These are phyloP conservation scores for Notolabrus celidotus DNA, from an alignment of 2,797 vertebrate species.

Conservation along the genomic window DNA sequence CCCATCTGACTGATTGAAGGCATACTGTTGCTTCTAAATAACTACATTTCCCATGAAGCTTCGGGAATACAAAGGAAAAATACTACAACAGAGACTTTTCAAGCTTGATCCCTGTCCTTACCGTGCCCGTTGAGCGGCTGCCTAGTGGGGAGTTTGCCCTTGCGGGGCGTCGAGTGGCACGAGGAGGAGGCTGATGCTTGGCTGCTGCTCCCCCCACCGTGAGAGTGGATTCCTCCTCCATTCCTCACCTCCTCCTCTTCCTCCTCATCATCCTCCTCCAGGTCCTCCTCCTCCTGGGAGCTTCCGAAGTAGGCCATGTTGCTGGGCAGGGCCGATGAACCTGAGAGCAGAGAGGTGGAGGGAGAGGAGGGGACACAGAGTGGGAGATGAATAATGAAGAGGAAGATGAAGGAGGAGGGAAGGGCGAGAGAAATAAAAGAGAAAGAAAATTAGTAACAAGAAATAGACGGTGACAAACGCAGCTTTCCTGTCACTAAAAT, in stretches of 20 bases:
- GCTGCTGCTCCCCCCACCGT: constrained; percentile 72
- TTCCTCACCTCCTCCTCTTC: constrained; percentile 86
- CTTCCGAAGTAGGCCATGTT: constrained; percentile 98
- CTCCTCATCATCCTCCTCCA: constrained; percentile 92
- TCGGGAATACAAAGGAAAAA: background rate
- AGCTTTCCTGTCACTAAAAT: background rate
- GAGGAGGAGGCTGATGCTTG: constrained; percentile 84
- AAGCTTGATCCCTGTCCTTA: constrained; percentile 61
- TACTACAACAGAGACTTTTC: background rate
- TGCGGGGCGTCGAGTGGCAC: constrained; percentile 97
- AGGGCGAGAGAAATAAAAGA: background rate
- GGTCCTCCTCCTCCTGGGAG: constrained; percentile 97
- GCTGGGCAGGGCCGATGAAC: constrained; percentile 95
- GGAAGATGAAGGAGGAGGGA: constrained; percentile 12
- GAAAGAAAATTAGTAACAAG: background rate
- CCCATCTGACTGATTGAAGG: too few relatives aligned
- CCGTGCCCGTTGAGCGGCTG: constrained; percentile 92
- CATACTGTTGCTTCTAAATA: too few relatives aligned
- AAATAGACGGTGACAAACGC: background rate
- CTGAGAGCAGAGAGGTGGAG: constrained; percentile 73
- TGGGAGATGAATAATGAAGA: background rate
- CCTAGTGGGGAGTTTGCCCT: constrained; percentile 91
- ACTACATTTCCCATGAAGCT: constrained; percentile 14
- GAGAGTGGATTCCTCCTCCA: constrained; percentile 63
- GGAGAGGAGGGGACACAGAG: constrained; percentile 1